Evolutionary conservation across 2,113 vertebrate genomes (phyloP).

Genomic region (Corynorhinus townsendii): DNA sequence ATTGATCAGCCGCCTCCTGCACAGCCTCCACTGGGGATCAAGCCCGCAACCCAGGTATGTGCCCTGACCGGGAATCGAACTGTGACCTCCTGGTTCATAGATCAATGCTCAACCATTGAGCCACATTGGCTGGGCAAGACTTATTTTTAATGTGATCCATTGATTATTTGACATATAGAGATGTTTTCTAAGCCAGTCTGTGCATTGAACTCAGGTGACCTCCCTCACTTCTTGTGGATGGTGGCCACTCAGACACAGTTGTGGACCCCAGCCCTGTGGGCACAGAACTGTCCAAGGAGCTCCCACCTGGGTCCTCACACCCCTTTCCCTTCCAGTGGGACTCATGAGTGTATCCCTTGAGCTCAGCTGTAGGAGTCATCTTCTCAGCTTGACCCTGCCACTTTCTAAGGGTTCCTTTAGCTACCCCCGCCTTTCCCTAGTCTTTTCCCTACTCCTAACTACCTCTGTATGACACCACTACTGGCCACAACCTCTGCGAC

Average conservation of each 20-base stretch:
- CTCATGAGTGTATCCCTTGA: fast-evolving
- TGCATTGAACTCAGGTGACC: background rate
- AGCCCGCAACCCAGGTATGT: too few species aligned
- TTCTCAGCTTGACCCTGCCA: background rate
- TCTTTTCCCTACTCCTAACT: background rate
- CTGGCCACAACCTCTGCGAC: background rate
- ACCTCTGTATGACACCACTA: background rate
- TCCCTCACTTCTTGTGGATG: fast-evolving
- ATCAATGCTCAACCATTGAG: too few species aligned
- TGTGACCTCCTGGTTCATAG: too few species aligned
- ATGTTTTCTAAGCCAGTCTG: background rate
- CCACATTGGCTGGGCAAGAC: background rate
- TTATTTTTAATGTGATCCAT: background rate
- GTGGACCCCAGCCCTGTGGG: fast-evolving
- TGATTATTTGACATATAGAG: background rate
- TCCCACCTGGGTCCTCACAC: background rate
- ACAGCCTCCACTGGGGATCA: too few species aligned
- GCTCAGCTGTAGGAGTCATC: background rate
- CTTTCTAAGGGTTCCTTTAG: background rate
- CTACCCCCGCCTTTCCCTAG: too few species aligned
- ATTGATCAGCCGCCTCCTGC: too few species aligned
- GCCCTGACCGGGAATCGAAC: too few species aligned
- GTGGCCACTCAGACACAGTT: too few species aligned
- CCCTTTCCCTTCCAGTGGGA: fast-evolving
- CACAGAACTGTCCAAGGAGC: fast-evolving